phyloP scores from a whole-genome alignment of 2,113 vertebrate species.

The Hepsetus odoe region DNA sequence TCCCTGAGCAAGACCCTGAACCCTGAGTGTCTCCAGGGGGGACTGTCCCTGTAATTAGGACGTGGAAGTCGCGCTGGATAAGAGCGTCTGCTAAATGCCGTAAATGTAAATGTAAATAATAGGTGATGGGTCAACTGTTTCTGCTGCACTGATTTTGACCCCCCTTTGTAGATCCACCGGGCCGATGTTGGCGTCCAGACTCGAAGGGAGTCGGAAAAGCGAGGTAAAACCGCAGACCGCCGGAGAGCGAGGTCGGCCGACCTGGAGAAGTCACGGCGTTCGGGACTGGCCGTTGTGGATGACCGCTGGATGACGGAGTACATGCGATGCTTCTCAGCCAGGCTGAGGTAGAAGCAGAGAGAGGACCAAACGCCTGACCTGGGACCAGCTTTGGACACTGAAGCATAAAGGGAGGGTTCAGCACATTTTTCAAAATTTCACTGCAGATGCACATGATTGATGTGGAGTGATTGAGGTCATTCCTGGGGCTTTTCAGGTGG shows the following conservation, averaged over 20 bases:
- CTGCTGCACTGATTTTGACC: too few relatives aligned
- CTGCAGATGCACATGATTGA: neutral
- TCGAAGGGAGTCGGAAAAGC: slow-evolving; percentile 79
- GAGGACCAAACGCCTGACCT: neutral
- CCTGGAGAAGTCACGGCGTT: slow-evolving; percentile 71
- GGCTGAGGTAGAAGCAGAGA: slow-evolving; percentile 68
- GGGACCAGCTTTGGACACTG: neutral
- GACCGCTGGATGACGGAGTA: slow-evolving; percentile 94
- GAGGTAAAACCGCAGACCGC: slow-evolving; percentile 69
- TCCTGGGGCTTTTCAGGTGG: neutral
- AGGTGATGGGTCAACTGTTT: too few relatives aligned
- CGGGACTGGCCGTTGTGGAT: slow-evolving; percentile 73
- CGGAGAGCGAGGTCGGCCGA: slow-evolving; percentile 81
- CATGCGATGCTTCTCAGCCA: slow-evolving; percentile 93
- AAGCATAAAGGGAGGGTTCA: neutral
- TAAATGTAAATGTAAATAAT: too few relatives aligned
- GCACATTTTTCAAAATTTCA: neutral
- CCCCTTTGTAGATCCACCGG: slow-evolving; percentile 74
- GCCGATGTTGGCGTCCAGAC: slow-evolving; percentile 83
- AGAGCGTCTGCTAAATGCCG: too few relatives aligned
- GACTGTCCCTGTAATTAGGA: too few relatives aligned
- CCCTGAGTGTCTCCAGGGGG: too few relatives aligned
- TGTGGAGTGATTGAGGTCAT: neutral
- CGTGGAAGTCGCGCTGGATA: too few relatives aligned
- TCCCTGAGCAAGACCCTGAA: too few relatives aligned